phyloP scores from a whole-genome alignment of 2,888 invertebrate genomes.

The Eupithecia pulchellata region DNA sequence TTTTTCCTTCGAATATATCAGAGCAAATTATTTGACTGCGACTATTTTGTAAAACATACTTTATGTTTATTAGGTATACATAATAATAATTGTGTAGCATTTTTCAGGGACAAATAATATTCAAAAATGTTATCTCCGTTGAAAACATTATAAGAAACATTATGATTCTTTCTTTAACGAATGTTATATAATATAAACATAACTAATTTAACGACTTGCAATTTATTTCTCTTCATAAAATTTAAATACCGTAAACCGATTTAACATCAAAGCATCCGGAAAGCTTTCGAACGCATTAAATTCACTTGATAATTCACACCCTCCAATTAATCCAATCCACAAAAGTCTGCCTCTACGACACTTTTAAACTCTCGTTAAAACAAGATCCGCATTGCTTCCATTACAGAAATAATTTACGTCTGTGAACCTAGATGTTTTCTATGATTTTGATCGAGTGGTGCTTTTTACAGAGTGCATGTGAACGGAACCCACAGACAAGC shows the following conservation, averaged over 20 bases:
- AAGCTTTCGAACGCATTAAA: constrained; percentile 41
- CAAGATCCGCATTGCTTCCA: constrained; percentile 47
- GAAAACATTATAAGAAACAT: neutral
- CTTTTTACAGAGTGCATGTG: constrained; percentile 58
- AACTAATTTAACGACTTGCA: neutral
- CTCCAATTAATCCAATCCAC: constrained; percentile 57
- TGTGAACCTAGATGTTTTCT: constrained; percentile 46
- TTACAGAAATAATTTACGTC: constrained; percentile 40
- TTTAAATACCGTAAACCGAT: constrained; percentile 59
- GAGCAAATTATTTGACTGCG: neutral
- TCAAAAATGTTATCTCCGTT: neutral
- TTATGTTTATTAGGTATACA: no score
- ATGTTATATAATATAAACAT: neutral
- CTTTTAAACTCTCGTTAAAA: constrained; percentile 51
- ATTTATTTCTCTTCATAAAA: constrained; percentile 47
- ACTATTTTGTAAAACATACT: neutral
- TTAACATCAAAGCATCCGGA: constrained; percentile 59
- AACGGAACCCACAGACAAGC: constrained; percentile 52
- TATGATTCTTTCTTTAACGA: neutral
- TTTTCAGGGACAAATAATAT: neutral
- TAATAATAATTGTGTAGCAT: neutral
- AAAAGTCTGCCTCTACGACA: constrained; percentile 46
- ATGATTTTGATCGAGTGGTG: constrained; percentile 47
- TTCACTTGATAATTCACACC: constrained; percentile 54
- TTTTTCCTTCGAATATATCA: no score